Conservation (phyloP, 1,140 invertebrate species). For the Pinna nobilis region DNA sequence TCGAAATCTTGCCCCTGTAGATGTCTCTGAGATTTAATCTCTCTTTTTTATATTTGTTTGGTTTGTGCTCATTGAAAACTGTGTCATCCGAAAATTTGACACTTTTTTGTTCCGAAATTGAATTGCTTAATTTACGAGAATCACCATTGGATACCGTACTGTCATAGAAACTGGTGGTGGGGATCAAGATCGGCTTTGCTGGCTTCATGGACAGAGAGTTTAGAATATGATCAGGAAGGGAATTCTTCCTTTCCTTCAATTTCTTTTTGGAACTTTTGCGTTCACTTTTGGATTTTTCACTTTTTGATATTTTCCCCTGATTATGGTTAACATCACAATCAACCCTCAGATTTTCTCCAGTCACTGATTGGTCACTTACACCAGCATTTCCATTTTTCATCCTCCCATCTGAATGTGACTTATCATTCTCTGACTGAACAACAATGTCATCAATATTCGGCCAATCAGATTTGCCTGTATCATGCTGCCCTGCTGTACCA, state of each 20-base stretch:
- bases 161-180: background rate
- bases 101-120: constrained; percentile 43
- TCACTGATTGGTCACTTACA: background rate
- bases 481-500: background rate
- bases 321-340: too few species aligned
- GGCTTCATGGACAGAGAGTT: constrained; percentile 29
- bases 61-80: constrained; percentile 53
- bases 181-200: constrained; percentile 35
- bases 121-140: background rate
- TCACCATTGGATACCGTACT: background rate
- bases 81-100: constrained; percentile 58
- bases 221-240: constrained; percentile 35
- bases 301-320: background rate
- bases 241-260: constrained; percentile 38
- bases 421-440: background rate
- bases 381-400: background rate
- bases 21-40: constrained; percentile 42
- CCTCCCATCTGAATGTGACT: background rate
- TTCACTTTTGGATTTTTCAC: constrained; percentile 7
- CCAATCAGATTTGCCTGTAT: constrained; percentile 24
- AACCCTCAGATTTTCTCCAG: constrained; percentile 5
- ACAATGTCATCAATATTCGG: constrained; percentile 33
- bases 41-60: constrained; percentile 50
- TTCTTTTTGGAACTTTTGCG: constrained; percentile 29
- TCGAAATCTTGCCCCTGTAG: too few species aligned